These are phyloP conservation scores for Planiliza haematocheilus DNA, from an alignment of 2,113 vertebrate genomes.

Conservation along the genomic window DNA sequence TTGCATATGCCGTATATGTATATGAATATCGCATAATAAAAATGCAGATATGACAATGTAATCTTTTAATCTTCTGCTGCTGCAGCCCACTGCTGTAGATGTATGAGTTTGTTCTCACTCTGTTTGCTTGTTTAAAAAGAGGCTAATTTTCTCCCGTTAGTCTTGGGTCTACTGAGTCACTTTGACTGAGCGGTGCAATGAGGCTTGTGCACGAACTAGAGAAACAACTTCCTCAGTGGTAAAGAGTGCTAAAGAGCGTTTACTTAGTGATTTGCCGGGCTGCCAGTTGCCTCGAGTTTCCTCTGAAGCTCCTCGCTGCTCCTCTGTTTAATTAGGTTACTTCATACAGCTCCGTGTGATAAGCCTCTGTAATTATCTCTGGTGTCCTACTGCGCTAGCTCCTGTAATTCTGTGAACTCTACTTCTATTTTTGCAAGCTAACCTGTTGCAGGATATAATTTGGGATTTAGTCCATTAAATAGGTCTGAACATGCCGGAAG, in stretches of 20 bases:
- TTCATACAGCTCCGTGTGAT: constrained; percentile 69
- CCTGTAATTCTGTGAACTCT: constrained; percentile 69
- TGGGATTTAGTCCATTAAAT: constrained; percentile 55
- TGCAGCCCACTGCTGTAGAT: constrained; percentile 3
- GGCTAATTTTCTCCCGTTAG: constrained; percentile 32
- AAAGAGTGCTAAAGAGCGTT: constrained; percentile 73
- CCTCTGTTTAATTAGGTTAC: constrained; percentile 77
- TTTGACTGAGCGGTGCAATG: constrained; percentile 46
- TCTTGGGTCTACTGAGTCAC: constrained; percentile 37
- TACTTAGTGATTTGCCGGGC: constrained; percentile 72
- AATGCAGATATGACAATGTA: not conserved
- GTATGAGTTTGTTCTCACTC: constrained; percentile 7
- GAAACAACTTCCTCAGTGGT: constrained; percentile 54
- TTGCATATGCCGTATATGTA: too few relatives aligned
- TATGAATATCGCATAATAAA: not conserved
- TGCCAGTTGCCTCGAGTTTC: constrained; percentile 72
- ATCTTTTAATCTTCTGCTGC: constrained; percentile 7
- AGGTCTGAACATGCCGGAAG: constrained; percentile 26
- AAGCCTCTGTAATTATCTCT: constrained; percentile 77
- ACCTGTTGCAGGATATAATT: constrained; percentile 49
- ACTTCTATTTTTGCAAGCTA: constrained; percentile 54
- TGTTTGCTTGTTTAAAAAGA: constrained; percentile 48
- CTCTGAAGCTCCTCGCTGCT: constrained; percentile 53
- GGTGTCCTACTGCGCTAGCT: constrained; percentile 70
- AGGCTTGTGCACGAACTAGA: constrained; percentile 33